These are phyloP conservation scores for Columbina picui DNA, from an alignment of 2,113 vertebrate species.

Conservation along the genomic window DNA sequence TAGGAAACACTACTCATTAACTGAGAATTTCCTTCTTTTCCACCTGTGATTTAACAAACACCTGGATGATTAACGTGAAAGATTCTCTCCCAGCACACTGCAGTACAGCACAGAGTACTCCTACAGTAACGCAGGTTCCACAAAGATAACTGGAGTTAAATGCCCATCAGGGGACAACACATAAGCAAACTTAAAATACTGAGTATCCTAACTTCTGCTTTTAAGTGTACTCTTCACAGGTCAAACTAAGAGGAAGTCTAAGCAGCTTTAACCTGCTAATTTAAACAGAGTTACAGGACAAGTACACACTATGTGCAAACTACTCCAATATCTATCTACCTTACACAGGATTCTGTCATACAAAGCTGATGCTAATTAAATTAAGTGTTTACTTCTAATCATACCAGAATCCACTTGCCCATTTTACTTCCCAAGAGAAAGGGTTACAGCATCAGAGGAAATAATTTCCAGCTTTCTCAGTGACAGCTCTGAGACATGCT, in stretches of 20 bases:
- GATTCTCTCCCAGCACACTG: not conserved
- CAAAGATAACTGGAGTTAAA: not conserved
- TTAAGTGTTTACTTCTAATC: not conserved
- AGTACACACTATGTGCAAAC: not conserved
- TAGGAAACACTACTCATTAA: not conserved
- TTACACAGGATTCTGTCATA: not conserved
- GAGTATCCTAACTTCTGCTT: not conserved
- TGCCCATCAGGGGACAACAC: not conserved
- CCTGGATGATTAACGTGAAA: not conserved
- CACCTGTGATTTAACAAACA: not conserved
- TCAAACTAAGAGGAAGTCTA: not conserved
- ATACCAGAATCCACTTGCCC: not conserved
- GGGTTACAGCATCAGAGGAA: not conserved
- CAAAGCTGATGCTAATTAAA: not conserved
- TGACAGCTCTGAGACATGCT: not conserved
- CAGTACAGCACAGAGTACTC: not conserved
- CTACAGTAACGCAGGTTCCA: fast-evolving
- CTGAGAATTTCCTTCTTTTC: not conserved
- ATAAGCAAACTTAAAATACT: not conserved
- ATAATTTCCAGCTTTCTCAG: not conserved
- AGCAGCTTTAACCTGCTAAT: not conserved
- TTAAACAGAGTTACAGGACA: not conserved
- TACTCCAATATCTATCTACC: not conserved
- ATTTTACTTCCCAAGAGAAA: not conserved
- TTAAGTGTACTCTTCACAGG: not conserved